Evolutionary conservation across 2,888 invertebrate genomes (phyloP).

Genomic region (Hermaeophaga mercurialis): DNA sequence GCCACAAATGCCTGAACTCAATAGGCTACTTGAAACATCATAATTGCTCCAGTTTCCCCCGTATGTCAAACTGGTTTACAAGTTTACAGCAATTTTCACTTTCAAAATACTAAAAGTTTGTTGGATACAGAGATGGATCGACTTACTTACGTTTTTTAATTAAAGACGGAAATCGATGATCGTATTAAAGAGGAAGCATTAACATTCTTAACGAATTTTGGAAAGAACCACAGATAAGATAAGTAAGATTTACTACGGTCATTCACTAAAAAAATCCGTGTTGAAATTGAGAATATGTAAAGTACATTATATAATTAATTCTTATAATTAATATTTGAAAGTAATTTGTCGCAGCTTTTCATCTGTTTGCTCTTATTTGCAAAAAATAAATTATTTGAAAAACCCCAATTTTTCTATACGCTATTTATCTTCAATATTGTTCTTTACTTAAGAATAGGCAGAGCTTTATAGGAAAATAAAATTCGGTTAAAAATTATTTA

Average conservation of each 20-base stretch:
- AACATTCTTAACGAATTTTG: background rate
- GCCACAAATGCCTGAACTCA: too few relatives aligned
- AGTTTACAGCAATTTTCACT: slow-evolving; percentile 29
- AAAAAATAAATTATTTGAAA: background rate
- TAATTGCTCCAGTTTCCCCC: background rate
- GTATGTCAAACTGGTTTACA: slow-evolving; percentile 21
- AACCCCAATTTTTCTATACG: too few relatives aligned
- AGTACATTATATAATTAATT: background rate
- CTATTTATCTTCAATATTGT: too few relatives aligned
- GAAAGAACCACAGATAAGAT: background rate
- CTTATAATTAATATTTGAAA: background rate
- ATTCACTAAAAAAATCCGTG: background rate
- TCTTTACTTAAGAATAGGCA: too few relatives aligned
- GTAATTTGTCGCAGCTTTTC: background rate
- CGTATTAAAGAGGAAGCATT: background rate
- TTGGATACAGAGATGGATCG: slow-evolving; percentile 17
- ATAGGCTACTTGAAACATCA: too few relatives aligned
- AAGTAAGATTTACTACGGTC: background rate
- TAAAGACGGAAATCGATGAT: background rate
- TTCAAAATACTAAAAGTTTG: slow-evolving; percentile 31
- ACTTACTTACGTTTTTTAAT: slow-evolving; percentile 3
- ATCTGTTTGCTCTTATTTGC: background rate
- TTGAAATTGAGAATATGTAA: background rate
- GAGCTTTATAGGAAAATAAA: too few relatives aligned
- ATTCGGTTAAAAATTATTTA: too few relatives aligned